Base-by-base conservation (phyloP, 2,797 vertebrate genomes). In the Galagoides demidoff region DNA sequence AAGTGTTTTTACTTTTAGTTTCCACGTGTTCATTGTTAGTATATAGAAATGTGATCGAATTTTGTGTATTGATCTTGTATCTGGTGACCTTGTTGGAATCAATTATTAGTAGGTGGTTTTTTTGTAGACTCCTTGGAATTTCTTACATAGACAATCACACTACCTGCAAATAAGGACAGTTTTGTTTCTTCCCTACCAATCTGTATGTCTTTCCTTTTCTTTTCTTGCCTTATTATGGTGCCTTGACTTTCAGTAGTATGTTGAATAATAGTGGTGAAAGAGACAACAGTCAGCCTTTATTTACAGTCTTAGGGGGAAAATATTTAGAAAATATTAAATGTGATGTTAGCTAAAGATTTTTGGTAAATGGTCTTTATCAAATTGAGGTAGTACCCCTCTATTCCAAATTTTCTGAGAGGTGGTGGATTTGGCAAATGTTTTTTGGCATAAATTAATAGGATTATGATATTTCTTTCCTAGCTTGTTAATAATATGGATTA, bases 1-100 rank as follows among this genome's bases (percentile, higher is more conserved):
- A 12, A 39, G 59, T 52, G 37, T 22, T 39, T 66, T 27, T 14
- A 74, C 19, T 23, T 59, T 29, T 3, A 3, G 14, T 78, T 39
- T 23, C 55, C 29, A 3, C 13, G 2, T 29, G 57, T 31, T 71
- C 16, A 7, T 57, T 55, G 29, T 73, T 37, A 31, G 2, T 37
- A 16, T 3, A 3, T 5, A 19, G 59, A 68, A 73, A 52, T 22
- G 27, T 34, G 71, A 22, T 39, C 11, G 12, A 16, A 23, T 31
- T 89, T 73, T 66, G 37, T 12, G 16, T 49, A 57, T 68, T 59
- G 34, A 14, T 9, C 37, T 81, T 59, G 14, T 37, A 23, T 22
- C 7, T 3, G 2, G 5, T 19, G 4, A 27, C 7, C 5, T 34
- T 2, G 20, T 14, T 31, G n/a, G 23, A 20, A 5, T 66, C 37